A percentile compares a stretch with the other conserved stretches of the same genome.
These are phyloP conservation scores for Trissolcus brochymenae DNA, from an alignment of 2,888 invertebrate species.

Conservation along the genomic window DNA sequence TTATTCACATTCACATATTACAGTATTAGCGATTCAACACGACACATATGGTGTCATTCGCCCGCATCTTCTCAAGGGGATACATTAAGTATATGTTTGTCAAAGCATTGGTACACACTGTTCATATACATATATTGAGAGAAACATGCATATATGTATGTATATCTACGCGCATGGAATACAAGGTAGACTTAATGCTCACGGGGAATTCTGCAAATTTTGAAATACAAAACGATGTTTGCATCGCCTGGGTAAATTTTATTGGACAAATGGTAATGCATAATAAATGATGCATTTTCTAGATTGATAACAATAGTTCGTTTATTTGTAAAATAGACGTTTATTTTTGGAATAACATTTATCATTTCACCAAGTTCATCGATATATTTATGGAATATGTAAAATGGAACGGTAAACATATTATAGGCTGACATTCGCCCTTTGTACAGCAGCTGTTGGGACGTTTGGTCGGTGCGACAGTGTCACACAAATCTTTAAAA, in stretches of 20 bases:
- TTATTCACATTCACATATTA: conserved; percentile 69
- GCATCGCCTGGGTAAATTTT: conserved; percentile 43
- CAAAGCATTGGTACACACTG: conserved; percentile 50
- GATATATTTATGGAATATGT: conserved; percentile 54
- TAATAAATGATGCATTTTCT: conserved; percentile 25
- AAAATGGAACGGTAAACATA: conserved; percentile 11
- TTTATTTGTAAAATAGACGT: not conserved
- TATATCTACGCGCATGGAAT: conserved; percentile 53
- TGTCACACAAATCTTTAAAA: conserved; percentile 57
- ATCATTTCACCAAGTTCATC: conserved; percentile 25
- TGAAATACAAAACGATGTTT: conserved; percentile 54
- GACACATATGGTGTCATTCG: conserved; percentile 70
- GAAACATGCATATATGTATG: conserved; percentile 57
- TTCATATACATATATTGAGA: conserved; percentile 58
- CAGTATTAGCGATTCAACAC: conserved; percentile 71
- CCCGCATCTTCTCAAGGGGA: conserved; percentile 71
- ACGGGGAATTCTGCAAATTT: conserved; percentile 46
- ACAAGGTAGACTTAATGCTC: conserved; percentile 44
- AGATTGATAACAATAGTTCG: not conserved
- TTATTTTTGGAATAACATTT: not conserved
- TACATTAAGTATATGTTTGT: conserved; percentile 65
- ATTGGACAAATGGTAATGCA: conserved; percentile 39
- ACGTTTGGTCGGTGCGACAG: conserved; percentile 24
- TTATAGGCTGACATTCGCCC: conserved; percentile 31
- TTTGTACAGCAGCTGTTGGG: conserved; percentile 54